Base-by-base conservation (phyloP, 2,888 invertebrate species). In the Deladenus siricidicola region DNA sequence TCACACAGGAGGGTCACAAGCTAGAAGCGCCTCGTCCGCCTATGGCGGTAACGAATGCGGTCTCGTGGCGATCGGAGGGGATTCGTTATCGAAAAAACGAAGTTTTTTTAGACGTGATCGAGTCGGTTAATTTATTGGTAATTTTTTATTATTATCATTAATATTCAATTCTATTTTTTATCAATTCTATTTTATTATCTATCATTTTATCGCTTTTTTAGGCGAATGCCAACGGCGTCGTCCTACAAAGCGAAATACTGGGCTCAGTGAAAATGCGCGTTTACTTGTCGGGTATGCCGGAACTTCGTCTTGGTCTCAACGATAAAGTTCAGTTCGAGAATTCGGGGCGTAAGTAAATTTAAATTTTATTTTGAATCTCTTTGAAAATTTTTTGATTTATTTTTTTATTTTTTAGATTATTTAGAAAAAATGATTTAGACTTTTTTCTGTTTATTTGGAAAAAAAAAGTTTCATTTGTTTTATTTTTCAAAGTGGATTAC, bases 191-290 rank as follows among this genome's bases (percentile, higher is more conserved):
- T 4, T 29, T 47, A 39, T 10, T 6, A 60, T 45, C 10, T 17
- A 34, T 4, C 24, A 29, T 34, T 65, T 4, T 60, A 21, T 58
- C 1, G 8, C 3, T 14, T 52, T 47, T 71, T 43, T 64, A 82
- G 82, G 91, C 91, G 0, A 91, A 91, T 81, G 91, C 93, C 1
- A 93, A 91, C 81, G 94, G 94, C 0, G 93, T 91, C 82, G 94
- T 96, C 2, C 81, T 98, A 57, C 85, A 93, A 54, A 93, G 92
- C 81, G 96, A 98, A 82, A 96, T 98, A 72, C 94, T 96, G 19
- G 96, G 96, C 56, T 90, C 91, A 58, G 92, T 98, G 60, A 94
- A 94, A 83, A 98, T 98, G 96, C 84, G 96, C 68, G 96, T 96
- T 0, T 96, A 93, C 80, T 81, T 98, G 39, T 91, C 92, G 6